Base-by-base conservation (phyloP, 92 coral and sea anemone genomes). In the Epizoanthus scotinus region DNA sequence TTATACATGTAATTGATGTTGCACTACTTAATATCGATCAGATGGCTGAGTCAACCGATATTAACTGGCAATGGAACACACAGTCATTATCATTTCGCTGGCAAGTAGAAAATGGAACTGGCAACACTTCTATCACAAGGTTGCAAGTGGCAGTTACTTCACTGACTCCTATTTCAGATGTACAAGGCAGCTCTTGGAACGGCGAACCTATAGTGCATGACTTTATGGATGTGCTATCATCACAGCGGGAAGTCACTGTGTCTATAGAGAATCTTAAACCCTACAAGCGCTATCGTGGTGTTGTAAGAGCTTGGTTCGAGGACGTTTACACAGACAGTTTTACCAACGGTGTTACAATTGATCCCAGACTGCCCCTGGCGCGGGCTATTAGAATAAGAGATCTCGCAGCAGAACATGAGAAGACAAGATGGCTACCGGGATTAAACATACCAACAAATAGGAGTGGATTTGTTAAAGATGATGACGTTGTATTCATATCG, bases 171-270 rank as follows among this genome's bases (percentile, higher is more conserved):
- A 44, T 15, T 29, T 47, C 1, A 67, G 38, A 34, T 17, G 54
- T 82, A 1, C 31, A 77, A 21, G 60, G 21, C 27, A 49, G 40
- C 18, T 60, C 60, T 22, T 84, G 88, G 88, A 56, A 60, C 1
- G 84, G 88, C 9, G 88, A 84, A 49, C 58, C 84, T 31, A 26
- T 84, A 55, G 71, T 61, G 67, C 67, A 55, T 27, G 75, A 78
- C 14, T 78, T 84, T 47, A 61, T 84, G 26, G 84, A 84, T 34
- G 82, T 84, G 9, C 60, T 82, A 19, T 50, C 83, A 13, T 73
- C 63, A 31, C 71, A 69, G 22, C 38, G 44, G n/a, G 27, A 58
- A 20, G 59, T 78, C 2, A n/a, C 61, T 7, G 36, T 84, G 24
- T 77, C 70, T 19, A 75, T 78, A 15, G 63, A 50, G 10, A 67